Base-by-base conservation (phyloP, 2,113 vertebrate species). In the Donacobius atricapilla region DNA sequence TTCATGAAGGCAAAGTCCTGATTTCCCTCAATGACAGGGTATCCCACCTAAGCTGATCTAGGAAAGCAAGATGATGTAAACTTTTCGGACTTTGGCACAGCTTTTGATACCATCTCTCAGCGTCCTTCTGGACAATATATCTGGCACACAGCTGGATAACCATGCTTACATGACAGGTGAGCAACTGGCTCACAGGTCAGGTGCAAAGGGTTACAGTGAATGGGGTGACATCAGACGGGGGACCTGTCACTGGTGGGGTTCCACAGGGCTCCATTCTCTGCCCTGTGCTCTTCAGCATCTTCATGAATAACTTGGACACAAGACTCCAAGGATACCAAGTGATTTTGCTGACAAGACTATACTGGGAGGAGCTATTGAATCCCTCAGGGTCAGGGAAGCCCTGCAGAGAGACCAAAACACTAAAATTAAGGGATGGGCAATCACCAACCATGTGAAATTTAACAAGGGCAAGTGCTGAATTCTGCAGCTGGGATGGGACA, bases 181-280 rank as follows among this genome's bases (percentile, higher is more conserved):
- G 40, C 69, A 56, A 19, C 9, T 56, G 58, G 50, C 50, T 65
- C 48, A 47, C 0, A 3, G 28, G 15, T 56, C 19, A 39, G 50
- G n/a, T n/a, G n/a, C 15, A 40, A n/a, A 73, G 28, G 15, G n/a
- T 33, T 39, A 10, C 48, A 54, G 58, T 0, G n/a, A 64, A 33
- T 47, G 11, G 18, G 18, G 23, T 54, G 58, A 23, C 39, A 47
- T 47, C 58, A 84, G 28, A 2, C 50, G n/a, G 48, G 40, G 14
- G 23, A 20, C 42, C n/a, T 56, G 30, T n/a, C 50, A 28, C n/a
- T 22, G 10, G 28, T 3, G 19, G n/a, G 15, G 8, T 7, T 73
- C 6, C 2, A 6, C 11, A 54, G 40, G n/a, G 40, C 40, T 47
- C 28, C 23, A 47, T 40, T 14, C 7, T 48, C 1, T 0, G 42